A percentile compares a stretch with the other conserved stretches of the same genome.
These are phyloP conservation scores for Sciurus carolinensis DNA, from an alignment of 2,797 vertebrate genomes.

Conservation along the genomic window DNA sequence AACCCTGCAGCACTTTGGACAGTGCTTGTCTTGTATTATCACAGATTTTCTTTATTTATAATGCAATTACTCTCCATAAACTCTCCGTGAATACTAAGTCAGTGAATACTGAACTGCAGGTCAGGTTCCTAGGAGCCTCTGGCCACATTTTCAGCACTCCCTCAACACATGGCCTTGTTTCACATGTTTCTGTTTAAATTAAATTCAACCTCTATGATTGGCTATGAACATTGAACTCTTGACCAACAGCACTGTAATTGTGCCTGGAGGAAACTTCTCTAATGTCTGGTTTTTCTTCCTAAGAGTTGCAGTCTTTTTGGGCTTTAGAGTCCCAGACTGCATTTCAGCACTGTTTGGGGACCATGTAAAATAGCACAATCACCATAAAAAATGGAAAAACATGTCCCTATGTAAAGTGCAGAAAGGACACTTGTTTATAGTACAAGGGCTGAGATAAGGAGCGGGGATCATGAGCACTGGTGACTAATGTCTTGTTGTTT, in stretches of 20 bases:
- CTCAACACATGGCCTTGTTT: background rate
- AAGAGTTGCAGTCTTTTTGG: background rate
- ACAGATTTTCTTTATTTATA: background rate
- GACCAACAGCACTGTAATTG: background rate
- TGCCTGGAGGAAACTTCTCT: fast-evolving
- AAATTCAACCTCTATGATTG: background rate
- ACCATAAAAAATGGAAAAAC: background rate
- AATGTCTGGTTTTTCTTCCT: background rate
- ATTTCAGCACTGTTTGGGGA: background rate
- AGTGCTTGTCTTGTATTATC: background rate
- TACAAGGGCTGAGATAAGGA: background rate
- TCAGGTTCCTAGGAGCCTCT: background rate
- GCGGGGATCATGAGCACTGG: fast-evolving
- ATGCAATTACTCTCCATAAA: background rate
- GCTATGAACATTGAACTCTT: background rate
- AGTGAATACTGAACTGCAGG: background rate
- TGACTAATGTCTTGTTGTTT: no score
- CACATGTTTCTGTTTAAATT: background rate
- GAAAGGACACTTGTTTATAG: background rate
- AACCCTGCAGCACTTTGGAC: background rate
- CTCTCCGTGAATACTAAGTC: background rate
- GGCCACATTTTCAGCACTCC: background rate
- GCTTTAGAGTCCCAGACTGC: background rate
- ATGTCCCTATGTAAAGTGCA: fast-evolving
- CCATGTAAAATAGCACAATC: background rate